Percentiles rank a stretch among this genome's conserved stretches.
These are phyloP conservation scores for Prunella fulvescens DNA, from an alignment of 2,113 vertebrate genomes.

Conservation along the genomic window DNA sequence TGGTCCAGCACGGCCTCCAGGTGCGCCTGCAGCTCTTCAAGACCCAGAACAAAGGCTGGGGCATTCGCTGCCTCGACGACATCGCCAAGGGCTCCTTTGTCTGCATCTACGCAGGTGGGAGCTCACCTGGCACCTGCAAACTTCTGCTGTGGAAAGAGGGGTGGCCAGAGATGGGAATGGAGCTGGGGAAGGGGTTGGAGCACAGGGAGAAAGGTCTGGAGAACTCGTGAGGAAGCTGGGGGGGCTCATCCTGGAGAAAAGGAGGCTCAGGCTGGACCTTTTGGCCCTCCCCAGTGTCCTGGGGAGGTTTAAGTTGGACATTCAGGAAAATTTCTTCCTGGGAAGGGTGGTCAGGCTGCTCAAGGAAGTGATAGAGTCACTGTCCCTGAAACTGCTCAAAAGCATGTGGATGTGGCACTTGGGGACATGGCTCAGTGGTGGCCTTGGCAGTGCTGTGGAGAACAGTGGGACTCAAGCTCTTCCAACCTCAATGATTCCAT, in stretches of 20 bases:
- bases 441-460: not conserved
- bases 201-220: not conserved
- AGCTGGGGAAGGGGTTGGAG: not conserved
- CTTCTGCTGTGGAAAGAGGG: not conserved
- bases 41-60: slow-evolving; percentile 98
- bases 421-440: not conserved
- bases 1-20: slow-evolving; percentile 96
- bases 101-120: slow-evolving; percentile 93
- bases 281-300: rapidly evolving
- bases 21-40: slow-evolving; percentile 97
- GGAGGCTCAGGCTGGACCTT: not conserved
- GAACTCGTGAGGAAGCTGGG: not conserved
- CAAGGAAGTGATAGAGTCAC: no score
- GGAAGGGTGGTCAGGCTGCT: not conserved
- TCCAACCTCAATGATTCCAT: rapidly evolving
- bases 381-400: not conserved
- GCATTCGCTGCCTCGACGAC: slow-evolving; percentile 94
- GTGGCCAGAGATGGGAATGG: not conserved
- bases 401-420: not conserved
- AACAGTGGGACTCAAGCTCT: not conserved
- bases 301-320: not conserved
- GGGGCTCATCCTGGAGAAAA: not conserved
- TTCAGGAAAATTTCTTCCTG: not conserved
- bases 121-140: rapidly evolving
- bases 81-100: slow-evolving; percentile 96